phyloP scores from a whole-genome alignment of 2,888 invertebrate species.

The Malthinus flaveolus region DNA sequence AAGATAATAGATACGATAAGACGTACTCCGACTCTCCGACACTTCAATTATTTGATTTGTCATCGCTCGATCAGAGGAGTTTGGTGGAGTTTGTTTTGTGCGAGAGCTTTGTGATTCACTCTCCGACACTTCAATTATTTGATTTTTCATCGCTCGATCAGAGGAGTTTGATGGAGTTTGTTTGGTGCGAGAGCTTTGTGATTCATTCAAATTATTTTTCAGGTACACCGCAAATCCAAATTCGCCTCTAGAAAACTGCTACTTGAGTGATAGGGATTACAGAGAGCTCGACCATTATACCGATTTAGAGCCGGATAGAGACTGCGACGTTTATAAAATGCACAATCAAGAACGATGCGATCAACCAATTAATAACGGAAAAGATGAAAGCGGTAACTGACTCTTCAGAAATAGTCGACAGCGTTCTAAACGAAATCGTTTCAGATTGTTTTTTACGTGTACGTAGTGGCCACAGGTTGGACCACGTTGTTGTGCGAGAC shows the following conservation, averaged over 20 bases:
- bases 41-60: no score
- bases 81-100: no score
- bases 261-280: slow-evolving; percentile 72
- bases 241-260: slow-evolving; percentile 73
- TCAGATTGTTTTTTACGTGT: slow-evolving; percentile 85
- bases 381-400: slow-evolving; percentile 51
- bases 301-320: slow-evolving; percentile 72
- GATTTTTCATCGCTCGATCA: no score
- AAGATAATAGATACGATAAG: no score
- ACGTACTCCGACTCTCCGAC: no score
- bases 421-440: slow-evolving; percentile 25
- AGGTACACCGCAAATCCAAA: slow-evolving; percentile 58
- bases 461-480: slow-evolving; percentile 71
- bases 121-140: no score
- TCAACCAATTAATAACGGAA: slow-evolving; percentile 50
- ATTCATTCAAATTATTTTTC: no score
- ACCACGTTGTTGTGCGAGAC: slow-evolving; percentile 65
- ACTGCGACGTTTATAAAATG: slow-evolving; percentile 81
- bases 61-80: no score
- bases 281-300: slow-evolving; percentile 72
- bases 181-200: no score
- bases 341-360: slow-evolving; percentile 60
- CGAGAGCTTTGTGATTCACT: no score
- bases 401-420: neutral
- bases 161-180: no score